Percentiles rank a stretch among this genome's conserved stretches.
Evolutionary conservation across 2,113 vertebrate genomes (phyloP).

Genomic region (Girardinichthys multiradiatus): DNA sequence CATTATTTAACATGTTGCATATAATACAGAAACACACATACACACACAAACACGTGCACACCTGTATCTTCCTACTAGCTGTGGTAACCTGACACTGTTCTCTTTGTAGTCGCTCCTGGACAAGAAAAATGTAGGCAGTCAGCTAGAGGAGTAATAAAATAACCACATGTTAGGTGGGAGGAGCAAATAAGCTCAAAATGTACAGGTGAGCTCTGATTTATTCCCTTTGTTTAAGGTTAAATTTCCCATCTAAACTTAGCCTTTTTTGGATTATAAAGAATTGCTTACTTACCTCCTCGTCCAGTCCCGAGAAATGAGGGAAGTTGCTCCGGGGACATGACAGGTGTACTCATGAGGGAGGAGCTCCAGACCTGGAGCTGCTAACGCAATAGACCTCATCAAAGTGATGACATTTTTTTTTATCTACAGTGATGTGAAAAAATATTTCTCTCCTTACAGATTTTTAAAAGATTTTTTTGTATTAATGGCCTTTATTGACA

Average conservation of each 20-base stretch:
- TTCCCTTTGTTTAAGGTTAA: too few species aligned
- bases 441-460: too few species aligned
- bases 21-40: neutral
- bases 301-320: neutral
- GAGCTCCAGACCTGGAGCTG: conserved; percentile 1
- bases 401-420: too few species aligned
- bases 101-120: conserved; percentile 3
- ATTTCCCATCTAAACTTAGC: neutral
- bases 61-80: neutral
- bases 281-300: neutral
- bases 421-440: too few species aligned
- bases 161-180: neutral
- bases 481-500: too few species aligned
- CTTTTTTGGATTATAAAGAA: neutral
- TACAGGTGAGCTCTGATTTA: neutral
- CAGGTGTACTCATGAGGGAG: conserved; percentile 30
- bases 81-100: neutral
- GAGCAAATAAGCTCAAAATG: neutral
- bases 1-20: neutral
- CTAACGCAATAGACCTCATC: neutral
- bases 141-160: neutral
- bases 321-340: neutral
- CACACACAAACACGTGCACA: neutral
- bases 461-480: too few species aligned
- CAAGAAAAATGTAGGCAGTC: neutral